Percentiles rank a stretch among this genome's conserved stretches.
Evolutionary conservation across 1,140 invertebrate genomes (phyloP).

Genomic region (Heterodera schachtii): DNA sequence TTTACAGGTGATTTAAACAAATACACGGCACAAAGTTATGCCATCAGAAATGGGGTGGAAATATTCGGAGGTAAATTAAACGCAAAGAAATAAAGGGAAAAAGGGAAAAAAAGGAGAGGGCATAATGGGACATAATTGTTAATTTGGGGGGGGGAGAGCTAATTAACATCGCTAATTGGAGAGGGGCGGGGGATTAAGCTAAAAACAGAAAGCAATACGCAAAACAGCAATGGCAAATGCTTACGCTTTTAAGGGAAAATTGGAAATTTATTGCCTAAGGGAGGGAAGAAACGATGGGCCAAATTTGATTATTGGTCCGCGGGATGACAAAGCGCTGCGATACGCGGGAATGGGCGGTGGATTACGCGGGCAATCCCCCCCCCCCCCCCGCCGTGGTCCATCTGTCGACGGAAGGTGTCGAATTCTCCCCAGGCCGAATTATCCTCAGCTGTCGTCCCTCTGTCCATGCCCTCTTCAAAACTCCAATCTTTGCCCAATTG

Average conservation of each 20-base stretch:
- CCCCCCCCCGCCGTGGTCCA: too few relatives aligned
- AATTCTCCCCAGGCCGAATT: not conserved
- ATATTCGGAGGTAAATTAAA: conserved; percentile 47
- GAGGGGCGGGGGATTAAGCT: not conserved
- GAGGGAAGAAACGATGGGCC: not conserved
- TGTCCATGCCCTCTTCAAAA: not conserved
- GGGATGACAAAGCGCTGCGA: not conserved
- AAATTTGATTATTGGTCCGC: not conserved
- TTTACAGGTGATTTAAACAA: conserved; percentile 49
- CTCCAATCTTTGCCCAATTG: not conserved
- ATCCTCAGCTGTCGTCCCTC: too few relatives aligned
- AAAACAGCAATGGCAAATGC: not conserved
- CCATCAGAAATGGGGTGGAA: conserved; percentile 54
- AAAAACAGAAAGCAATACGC: not conserved
- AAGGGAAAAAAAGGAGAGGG: too few relatives aligned
- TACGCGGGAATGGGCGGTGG: too few relatives aligned
- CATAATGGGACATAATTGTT: too few relatives aligned
- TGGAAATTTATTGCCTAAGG: not conserved
- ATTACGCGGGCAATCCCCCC: too few relatives aligned
- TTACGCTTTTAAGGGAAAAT: not conserved
- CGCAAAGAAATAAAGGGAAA: not conserved
- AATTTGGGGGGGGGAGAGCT: too few relatives aligned
- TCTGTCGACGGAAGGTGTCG: too few relatives aligned
- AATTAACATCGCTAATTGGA: not conserved
- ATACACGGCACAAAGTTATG: conserved; percentile 51